Base-by-base conservation (phyloP, 2,113 vertebrate species). In the Galeopterus variegatus region DNA sequence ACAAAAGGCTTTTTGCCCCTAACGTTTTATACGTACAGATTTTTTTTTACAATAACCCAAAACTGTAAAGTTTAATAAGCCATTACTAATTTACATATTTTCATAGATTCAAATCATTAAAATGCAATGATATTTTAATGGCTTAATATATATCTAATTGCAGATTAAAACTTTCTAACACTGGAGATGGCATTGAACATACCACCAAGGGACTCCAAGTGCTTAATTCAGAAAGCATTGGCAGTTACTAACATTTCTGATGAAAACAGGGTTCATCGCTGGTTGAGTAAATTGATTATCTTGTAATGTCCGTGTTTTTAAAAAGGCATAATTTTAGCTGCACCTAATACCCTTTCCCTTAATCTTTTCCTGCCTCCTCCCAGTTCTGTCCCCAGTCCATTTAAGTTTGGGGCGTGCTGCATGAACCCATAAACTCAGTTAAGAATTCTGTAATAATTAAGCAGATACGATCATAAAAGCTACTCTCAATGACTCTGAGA, bases 21-120 rank as follows among this genome's bases (percentile, higher is more conserved):
- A 80, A 93, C 15, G 83, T 93, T 56, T 98, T 33, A 33, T 92
- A 65, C 50, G 86, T 90, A 81, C 36, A 85, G 58, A 41, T 97
- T 10, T 97, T 98, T 98, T 97, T 96, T 95, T 93, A 45, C 83
- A 97, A 81, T 96, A 97, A 97, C 31, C 97, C 97, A 1, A 97
- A 97, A 95, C 81, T 96, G 75, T 97, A 93, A 97, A 94, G 65
- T 98, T 97, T 98, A 98, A 98, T 97, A 98, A 98, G 58, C 96
- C 97, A 95, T 98, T 98, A 93, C 92, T 98, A 98, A 98, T 98
- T 98, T 98, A 97, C 90, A 92, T 96, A 94, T 33, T 98, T 73
- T 98, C 96, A 85, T 95, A 97, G 96, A 98, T 97, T 97, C 85
- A 97, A 98, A 98, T 98, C 24, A 98, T 98, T 98, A 98, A 97